Evolutionary conservation across 1,140 invertebrate species (phyloP), one percentile per base, ranked within the genome.

Genomic region (Cotesia typhae): DNA sequence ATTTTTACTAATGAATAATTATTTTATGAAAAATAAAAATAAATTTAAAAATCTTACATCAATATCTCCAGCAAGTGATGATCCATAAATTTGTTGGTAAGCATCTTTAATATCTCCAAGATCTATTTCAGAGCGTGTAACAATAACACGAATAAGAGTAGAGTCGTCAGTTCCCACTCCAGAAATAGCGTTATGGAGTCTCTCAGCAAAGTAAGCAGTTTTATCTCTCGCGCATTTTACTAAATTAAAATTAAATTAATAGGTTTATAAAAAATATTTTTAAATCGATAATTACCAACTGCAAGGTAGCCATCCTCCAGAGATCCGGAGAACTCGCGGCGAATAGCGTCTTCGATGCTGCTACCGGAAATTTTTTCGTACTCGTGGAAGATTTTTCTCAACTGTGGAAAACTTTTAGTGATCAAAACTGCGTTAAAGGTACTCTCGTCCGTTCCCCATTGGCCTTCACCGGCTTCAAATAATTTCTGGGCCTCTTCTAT

Each of bases 401-500:
- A 83, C 81, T 97, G 95, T 70, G 93, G 91, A 78, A 91, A 95
- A 74, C 93, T 94, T 78, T 92, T 90, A 17, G 92, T 93, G 65
- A 94, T 90, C 53, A 95, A 87, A 78, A 94, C 93, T n/a, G 92
- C 87, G 80, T 95, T 96, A 85, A 96, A 96, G 12, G 90, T 89
- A 4, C 93, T 94, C 82, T 96, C 95, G 78, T 96, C 95, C 1
- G 95, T 96, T 57, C 95, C 95, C 92, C 93, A 93, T 81, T 94
- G 90, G 36, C 91, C 92, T 80, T 94, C 93, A 53, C 93, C 94
- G 70, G 94, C 94, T 41, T 88, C 84, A 12, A 91, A 88, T 2
- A 95, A 84, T 5, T 88, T 89, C 79, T 94, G 89, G 0, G 94
- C 94, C 80, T 94, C 94, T 38, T 89, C 88, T 35, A 88, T 85